These are phyloP conservation scores for Dendrocopos noguchii DNA, from an alignment of 2,113 vertebrate genomes.

Conservation along the genomic window DNA sequence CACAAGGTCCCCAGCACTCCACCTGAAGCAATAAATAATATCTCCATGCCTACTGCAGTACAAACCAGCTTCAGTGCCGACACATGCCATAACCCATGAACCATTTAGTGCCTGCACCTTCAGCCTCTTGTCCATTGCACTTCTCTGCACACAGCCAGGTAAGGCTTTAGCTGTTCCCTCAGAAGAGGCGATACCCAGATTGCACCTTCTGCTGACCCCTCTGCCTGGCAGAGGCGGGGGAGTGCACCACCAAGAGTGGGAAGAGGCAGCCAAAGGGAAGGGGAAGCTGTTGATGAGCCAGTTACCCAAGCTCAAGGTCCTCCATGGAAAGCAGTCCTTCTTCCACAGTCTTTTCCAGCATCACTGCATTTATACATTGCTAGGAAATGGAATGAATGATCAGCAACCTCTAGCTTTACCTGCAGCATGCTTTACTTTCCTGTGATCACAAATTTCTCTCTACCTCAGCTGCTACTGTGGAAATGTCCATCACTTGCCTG, in stretches of 20 bases:
- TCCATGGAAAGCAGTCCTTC: neutral
- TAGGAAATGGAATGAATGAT: neutral
- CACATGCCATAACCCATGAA: neutral
- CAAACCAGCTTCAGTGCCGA: constrained; percentile 32
- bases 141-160: neutral
- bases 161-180: neutral
- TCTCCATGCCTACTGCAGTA: neutral
- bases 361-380: neutral
- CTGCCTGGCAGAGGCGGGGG: neutral
- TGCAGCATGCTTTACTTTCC: neutral
- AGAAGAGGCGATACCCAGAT: neutral
- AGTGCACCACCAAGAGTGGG: neutral
- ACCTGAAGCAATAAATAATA: constrained; percentile 40
- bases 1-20: constrained; percentile 12
- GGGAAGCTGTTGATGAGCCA: accelerated
- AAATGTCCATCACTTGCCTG: neutral
- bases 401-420: neutral
- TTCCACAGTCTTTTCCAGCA: neutral
- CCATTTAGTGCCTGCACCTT: neutral
- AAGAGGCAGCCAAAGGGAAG: neutral
- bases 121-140: neutral
- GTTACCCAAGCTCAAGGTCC: neutral
- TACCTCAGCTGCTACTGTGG: neutral
- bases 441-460: neutral
- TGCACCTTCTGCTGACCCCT: neutral